Evolutionary conservation across 2,797 vertebrate species (phyloP).

Genomic region (Selene dorsalis): DNA sequence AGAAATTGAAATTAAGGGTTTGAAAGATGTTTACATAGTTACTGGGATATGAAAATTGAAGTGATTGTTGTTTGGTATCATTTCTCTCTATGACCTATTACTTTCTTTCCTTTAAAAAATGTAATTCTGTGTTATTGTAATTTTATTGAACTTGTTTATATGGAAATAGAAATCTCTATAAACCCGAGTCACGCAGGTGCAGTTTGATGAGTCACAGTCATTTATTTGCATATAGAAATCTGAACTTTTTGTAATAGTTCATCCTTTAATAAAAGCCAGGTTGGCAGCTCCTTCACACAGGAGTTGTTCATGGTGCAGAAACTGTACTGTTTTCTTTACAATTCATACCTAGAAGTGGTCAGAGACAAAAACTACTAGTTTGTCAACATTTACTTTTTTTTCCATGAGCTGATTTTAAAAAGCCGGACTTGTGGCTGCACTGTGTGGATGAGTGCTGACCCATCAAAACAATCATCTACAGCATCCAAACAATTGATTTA

Average conservation of each 20-base stretch:
- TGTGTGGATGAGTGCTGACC: neutral
- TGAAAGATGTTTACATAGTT: neutral
- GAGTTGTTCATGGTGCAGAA: neutral
- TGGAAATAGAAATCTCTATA: neutral
- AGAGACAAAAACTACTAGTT: neutral
- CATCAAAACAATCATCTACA: neutral
- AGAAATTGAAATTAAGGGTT: neutral
- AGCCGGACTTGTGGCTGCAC: neutral
- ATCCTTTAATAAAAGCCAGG: neutral
- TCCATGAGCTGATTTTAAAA: neutral
- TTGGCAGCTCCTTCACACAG: neutral
- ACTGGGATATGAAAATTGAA: neutral
- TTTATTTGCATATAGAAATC: constrained; percentile 14
- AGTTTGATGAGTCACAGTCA: neutral
- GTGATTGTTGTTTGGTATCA: neutral
- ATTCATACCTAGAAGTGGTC: neutral
- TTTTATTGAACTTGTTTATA: neutral
- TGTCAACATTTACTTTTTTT: neutral
- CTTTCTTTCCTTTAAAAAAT: neutral
- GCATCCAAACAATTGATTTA: neutral
- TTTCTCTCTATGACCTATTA: too few species aligned
- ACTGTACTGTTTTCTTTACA: neutral
- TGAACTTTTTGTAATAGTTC: neutral
- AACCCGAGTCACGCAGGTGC: neutral
- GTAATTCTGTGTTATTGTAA: neutral